A percentile compares a stretch with the other conserved stretches of the same genome.
Conservation (phyloP, 1,140 invertebrate genomes). For the Goniozus legneri region DNA sequence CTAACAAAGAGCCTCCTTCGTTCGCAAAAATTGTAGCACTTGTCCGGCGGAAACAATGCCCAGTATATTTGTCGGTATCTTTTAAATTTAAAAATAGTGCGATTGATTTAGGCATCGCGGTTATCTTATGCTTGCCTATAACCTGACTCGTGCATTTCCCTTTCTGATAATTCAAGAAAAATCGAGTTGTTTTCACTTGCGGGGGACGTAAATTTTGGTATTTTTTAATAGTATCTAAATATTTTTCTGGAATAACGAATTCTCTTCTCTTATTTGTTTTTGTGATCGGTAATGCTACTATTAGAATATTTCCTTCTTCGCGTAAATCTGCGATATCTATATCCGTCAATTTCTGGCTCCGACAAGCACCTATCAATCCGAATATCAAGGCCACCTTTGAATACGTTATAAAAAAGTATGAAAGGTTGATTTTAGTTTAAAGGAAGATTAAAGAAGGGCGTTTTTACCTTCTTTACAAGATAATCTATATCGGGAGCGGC, state of each 20-base stretch:
- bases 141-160: neutral
- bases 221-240: conserved; percentile 1
- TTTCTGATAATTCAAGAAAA: conserved; percentile 3
- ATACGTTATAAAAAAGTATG: neutral
- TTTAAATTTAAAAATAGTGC: conserved; percentile 6
- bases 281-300: neutral
- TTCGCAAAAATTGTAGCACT: conserved; percentile 12
- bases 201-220: conserved; percentile 3
- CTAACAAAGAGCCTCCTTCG: neutral
- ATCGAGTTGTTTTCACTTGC: neutral
- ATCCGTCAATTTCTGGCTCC: neutral
- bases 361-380: neutral
- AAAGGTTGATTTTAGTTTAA: too few species aligned
- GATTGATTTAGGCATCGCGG: conserved; percentile 2
- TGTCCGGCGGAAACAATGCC: conserved; percentile 9
- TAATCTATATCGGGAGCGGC: conserved; percentile 4
- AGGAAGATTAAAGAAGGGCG: too few species aligned
- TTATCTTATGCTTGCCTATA: neutral
- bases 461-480: conserved; percentile 5
- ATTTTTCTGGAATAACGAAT: conserved; percentile 1
- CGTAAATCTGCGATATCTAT: neutral
- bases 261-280: neutral
- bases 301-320: neutral
- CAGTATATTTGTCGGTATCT: conserved; percentile 3
- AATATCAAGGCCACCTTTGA: neutral